phyloP scores from a whole-genome alignment of 1,140 invertebrate genomes.

The Polypedilum vanderplanki region DNA sequence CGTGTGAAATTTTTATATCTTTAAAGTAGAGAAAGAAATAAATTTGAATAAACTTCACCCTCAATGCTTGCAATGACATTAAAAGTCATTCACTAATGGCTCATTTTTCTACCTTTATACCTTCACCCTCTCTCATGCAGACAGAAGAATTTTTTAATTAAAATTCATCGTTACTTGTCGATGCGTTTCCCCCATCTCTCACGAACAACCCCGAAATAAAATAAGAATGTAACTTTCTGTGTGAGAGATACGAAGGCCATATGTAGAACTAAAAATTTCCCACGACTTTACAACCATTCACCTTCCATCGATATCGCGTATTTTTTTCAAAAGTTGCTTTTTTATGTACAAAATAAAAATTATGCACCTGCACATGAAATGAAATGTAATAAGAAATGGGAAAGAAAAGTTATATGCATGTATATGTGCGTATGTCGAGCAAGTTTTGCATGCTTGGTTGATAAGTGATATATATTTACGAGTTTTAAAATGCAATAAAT shows the following conservation, averaged over 20 bases:
- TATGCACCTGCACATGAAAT: slow-evolving; percentile 19
- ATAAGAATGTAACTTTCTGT: background rate
- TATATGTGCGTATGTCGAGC: slow-evolving; percentile 2
- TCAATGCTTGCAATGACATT: background rate
- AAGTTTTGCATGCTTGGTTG: background rate
- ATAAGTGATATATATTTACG: slow-evolving; percentile 6
- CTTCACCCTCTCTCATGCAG: background rate
- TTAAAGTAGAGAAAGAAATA: background rate
- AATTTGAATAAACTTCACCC: background rate
- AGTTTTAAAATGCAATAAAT: slow-evolving; percentile 3
- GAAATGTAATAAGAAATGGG: background rate
- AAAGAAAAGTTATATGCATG: background rate
- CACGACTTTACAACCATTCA: slow-evolving; percentile 24
- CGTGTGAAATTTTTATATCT: slow-evolving; percentile 21
- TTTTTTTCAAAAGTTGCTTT: background rate
- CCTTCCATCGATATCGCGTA: slow-evolving; percentile 20
- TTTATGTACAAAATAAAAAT: slow-evolving; percentile 15
- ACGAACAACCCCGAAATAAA: background rate
- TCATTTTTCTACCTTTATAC: slow-evolving; percentile 18
- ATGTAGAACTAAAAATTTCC: slow-evolving; percentile 28
- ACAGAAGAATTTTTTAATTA: background rate
- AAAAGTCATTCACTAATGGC: background rate
- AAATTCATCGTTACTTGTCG: background rate
- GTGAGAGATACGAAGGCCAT: slow-evolving; percentile 2
- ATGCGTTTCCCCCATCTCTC: background rate